Evolutionary conservation across 2,113 vertebrate genomes (phyloP).

Genomic region (Pollimyrus isidori): DNA sequence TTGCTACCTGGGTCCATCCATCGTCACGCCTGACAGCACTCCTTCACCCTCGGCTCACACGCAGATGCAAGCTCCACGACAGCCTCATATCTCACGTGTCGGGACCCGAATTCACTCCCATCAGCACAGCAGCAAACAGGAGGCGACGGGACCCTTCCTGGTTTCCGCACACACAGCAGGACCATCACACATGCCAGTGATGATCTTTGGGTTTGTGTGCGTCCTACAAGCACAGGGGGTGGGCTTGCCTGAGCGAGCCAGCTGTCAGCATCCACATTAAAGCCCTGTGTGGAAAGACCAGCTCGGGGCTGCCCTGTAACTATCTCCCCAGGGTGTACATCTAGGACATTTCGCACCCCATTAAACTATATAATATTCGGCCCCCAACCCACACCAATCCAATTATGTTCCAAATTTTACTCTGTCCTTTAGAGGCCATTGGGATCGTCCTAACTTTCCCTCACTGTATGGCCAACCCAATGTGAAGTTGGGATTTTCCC

Average conservation of each 20-base stretch:
- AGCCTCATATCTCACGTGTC: slow-evolving; percentile 45
- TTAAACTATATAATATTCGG: background rate
- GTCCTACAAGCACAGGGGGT: background rate
- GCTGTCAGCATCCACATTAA: background rate
- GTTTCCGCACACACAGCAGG: slow-evolving; percentile 70
- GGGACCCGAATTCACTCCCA: slow-evolving; percentile 73
- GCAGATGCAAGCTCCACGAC: background rate
- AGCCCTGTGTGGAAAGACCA: background rate
- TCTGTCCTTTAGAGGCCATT: background rate
- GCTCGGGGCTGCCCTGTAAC: background rate
- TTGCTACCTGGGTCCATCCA: background rate
- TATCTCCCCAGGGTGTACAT: background rate
- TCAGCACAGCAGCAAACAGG: slow-evolving; percentile 55
- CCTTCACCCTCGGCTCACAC: background rate
- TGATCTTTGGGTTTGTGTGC: slow-evolving; percentile 74
- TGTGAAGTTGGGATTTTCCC: background rate
- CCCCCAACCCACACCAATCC: background rate
- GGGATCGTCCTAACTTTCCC: background rate
- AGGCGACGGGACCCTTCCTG: slow-evolving; percentile 71
- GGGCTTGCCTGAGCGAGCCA: background rate
- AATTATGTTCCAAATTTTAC: background rate
- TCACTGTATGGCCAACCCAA: background rate
- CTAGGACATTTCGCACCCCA: background rate
- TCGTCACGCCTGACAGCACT: background rate
- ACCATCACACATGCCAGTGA: slow-evolving; percentile 50